Conservation (phyloP, 2,888 invertebrate species). For the Conus canariensis region DNA sequence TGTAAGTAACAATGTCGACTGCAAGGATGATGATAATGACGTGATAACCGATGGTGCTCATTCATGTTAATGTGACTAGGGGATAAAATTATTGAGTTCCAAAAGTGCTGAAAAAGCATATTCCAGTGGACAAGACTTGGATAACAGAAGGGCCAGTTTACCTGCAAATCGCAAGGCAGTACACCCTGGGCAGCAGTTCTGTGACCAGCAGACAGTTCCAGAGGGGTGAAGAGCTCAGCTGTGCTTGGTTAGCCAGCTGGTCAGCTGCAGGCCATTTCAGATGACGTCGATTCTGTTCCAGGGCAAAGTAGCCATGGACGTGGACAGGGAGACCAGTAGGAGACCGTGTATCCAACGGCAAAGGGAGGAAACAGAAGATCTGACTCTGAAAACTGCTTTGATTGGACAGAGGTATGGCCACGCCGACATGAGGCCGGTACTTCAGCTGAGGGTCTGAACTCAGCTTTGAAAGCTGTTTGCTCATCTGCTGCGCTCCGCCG, state of each 20-base stretch:
- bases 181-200: constrained; percentile 15
- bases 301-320: constrained; percentile 74
- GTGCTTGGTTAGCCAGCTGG: constrained; percentile 43
- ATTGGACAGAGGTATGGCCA: constrained; percentile 58
- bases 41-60: too few relatives aligned
- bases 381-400: constrained; percentile 59
- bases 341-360: constrained; percentile 65
- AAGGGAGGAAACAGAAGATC: constrained; percentile 74
- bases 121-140: too few relatives aligned
- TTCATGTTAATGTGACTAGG: too few relatives aligned
- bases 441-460: constrained; percentile 50
- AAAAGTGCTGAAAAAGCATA: too few relatives aligned
- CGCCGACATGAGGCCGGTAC: constrained; percentile 64
- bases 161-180: background rate
- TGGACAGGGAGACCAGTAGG: constrained; percentile 75
- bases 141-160: background rate
- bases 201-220: constrained; percentile 28
- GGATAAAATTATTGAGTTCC: too few relatives aligned
- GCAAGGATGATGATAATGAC: too few relatives aligned
- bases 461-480: constrained; percentile 48
- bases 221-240: constrained; percentile 21
- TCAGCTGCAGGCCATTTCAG: constrained; percentile 72
- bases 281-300: constrained; percentile 73
- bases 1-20: too few relatives aligned
- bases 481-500: constrained; percentile 51